These are phyloP conservation scores for Coelogynopora nodosa DNA, from an alignment of 2,888 invertebrate genomes.

Conservation along the genomic window DNA sequence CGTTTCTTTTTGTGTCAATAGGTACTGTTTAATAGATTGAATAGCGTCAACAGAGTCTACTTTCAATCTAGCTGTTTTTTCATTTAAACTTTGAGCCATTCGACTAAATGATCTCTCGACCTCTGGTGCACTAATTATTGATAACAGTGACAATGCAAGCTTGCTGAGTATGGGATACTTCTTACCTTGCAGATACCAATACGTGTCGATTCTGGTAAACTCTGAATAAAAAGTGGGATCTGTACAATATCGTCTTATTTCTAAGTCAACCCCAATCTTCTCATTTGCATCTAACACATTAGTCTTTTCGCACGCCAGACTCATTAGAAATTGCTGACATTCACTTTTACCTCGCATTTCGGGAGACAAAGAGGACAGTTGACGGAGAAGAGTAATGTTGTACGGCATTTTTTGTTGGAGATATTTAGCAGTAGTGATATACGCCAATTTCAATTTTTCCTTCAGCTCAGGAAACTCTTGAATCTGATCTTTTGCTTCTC, in stretches of 20 bases:
- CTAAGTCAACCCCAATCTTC: not conserved
- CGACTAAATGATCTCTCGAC: conserved; percentile 23
- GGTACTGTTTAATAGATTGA: conserved; percentile 29
- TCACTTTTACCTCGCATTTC: not conserved
- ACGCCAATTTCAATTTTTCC: not conserved
- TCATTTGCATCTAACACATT: not conserved
- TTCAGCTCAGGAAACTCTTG: not conserved
- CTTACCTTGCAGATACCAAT: not conserved
- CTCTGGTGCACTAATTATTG: conserved; percentile 24
- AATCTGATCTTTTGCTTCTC: not conserved
- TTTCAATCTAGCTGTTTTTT: not conserved
- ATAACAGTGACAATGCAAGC: not conserved
- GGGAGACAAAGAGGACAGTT: conserved; percentile 5
- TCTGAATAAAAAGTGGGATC: not conserved
- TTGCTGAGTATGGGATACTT: conserved; percentile 14
- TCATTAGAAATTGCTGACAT: not conserved
- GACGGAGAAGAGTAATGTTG: not conserved
- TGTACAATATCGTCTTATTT: not conserved
- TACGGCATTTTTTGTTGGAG: conserved; percentile 20
- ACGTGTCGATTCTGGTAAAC: conserved; percentile 19
- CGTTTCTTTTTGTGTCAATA: not conserved
- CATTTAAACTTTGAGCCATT: conserved; percentile 7
- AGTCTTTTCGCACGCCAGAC: not conserved
- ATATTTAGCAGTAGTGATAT: conserved; percentile 6
- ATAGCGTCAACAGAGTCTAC: not conserved